Percentiles rank a stretch among this genome's conserved stretches.
Evolutionary conservation across 2,797 vertebrate genomes (phyloP).

Genomic region (Streptopelia turtur): DNA sequence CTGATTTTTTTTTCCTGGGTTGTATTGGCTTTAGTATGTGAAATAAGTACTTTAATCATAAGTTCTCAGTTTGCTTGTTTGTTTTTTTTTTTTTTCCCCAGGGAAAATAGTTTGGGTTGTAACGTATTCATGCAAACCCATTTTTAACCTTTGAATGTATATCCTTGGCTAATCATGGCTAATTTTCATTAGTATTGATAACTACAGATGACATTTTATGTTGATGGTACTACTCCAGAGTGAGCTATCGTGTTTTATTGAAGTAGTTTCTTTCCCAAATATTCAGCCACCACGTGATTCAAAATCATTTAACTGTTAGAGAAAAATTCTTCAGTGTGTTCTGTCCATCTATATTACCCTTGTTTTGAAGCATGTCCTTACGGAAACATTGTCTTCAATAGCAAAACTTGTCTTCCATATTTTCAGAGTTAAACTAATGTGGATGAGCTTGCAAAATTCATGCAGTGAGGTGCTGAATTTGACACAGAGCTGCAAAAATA

Average conservation of each 20-base stretch:
- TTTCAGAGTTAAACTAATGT: not conserved
- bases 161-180: not conserved
- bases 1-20: not conserved
- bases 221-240: not conserved
- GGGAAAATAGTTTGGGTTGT: not conserved
- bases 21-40: not conserved
- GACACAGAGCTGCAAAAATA: not conserved
- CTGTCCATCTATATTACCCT: not conserved
- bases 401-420: not conserved
- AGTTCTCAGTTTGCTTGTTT: not conserved
- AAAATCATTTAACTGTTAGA: not conserved
- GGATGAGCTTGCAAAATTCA: not conserved
- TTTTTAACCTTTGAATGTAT: not conserved
- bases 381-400: not conserved
- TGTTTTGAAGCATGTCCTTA: not conserved
- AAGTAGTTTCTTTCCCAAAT: not conserved
- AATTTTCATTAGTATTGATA: not conserved
- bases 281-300: not conserved
- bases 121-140: not conserved
- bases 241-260: not conserved
- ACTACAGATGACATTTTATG: not conserved
- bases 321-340: not conserved
- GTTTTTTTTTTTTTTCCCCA: not conserved
- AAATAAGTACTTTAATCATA: not conserved
- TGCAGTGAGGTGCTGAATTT: not conserved